Base-by-base conservation (phyloP, 2,888 invertebrate genomes). In the Horisme vitalbata region DNA sequence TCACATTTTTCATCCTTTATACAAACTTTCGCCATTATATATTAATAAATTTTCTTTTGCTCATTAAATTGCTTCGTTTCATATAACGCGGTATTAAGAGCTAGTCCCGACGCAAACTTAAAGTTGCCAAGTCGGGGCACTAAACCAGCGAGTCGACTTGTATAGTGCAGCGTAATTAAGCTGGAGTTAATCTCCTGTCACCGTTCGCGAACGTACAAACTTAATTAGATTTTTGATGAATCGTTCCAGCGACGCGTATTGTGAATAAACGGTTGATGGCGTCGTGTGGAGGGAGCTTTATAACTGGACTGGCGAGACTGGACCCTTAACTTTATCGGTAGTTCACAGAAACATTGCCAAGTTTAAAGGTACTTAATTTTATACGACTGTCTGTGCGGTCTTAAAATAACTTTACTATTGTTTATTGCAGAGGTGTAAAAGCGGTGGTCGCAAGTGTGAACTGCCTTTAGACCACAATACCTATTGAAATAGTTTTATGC, bases 121-220 rank as follows among this genome's bases (percentile, higher is more conserved):
- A 15, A 38, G 38, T 49, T 39, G 41, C 57, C 41, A 41, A 43
- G 41, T 36, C 32, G 11, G 9, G 37, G 63, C 47, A 62, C 61
- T 69, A 61, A 71, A 71, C 63, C 61, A 66, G 70, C 61, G 59
- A 64, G 67, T 62, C 63, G 59, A 72, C 43, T 39, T 28, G 30
- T 33, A 45, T 70, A 72, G 68, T 67, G 71, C 68, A 57, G 51
- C 63, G 74, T 83, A 84, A 85, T 85, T 85, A 86, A 82, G 70
- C 72, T 72, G 74, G 77, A 79, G 72, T 84, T 83, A 86, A 84
- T 83, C 83, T 77, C 67, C 75, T 73, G 83, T 82, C 83, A 77
- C 75, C 70, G 71, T 71, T 62, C 69, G 65, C 70, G 65, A 63
- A 66, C 64, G 63, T 55, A 63, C 68, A 47, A 57, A 75, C 71